phyloP scores from a whole-genome alignment of 2,797 vertebrate species.

The Rousettus madagascariensis region DNA sequence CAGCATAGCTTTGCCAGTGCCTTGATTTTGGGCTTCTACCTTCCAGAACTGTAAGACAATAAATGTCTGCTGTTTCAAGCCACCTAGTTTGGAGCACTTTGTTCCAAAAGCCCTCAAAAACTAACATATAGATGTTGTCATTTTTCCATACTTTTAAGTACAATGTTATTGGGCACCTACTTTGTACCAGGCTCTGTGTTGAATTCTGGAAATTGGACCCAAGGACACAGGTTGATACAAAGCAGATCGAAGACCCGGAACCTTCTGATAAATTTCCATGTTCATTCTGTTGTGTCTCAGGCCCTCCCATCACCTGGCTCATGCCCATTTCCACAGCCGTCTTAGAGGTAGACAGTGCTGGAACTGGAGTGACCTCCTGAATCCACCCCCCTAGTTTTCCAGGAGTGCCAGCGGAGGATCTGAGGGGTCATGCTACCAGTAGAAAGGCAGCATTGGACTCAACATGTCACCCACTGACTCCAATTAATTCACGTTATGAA shows the following conservation, averaged over 20 bases:
- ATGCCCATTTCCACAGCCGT: background rate
- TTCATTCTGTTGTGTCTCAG: accelerated
- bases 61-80: background rate
- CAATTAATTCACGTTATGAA: constrained; percentile 25
- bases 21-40: background rate
- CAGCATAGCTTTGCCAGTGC: accelerated
- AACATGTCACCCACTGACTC: background rate
- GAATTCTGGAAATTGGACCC: background rate
- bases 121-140: background rate
- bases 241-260: background rate
- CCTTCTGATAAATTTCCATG: background rate
- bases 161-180: background rate
- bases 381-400: background rate
- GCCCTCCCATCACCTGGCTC: background rate
- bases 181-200: background rate
- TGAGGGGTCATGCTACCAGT: background rate
- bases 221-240: background rate
- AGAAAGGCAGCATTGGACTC: background rate
- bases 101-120: background rate
- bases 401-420: background rate
- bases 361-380: background rate
- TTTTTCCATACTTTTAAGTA: background rate
- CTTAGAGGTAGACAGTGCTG: background rate
- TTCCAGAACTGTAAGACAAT: background rate
- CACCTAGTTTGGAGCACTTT: background rate